Conservation (phyloP, 23 tunicate species). For the Styela clava region DNA sequence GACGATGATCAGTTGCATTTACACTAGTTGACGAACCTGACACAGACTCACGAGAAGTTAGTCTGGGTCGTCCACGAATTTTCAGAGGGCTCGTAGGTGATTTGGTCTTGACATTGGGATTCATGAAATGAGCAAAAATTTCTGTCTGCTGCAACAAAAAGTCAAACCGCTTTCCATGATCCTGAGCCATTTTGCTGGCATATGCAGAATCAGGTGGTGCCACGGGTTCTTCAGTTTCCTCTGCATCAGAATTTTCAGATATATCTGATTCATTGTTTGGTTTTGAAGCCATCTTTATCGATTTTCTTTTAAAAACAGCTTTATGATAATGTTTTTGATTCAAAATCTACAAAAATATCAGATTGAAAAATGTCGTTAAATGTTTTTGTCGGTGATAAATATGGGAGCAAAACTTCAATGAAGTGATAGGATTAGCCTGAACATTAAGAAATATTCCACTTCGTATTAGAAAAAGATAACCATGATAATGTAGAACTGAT, state of each 20-base stretch:
- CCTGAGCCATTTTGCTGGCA: constrained; percentile 51
- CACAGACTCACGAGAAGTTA: constrained; percentile 47
- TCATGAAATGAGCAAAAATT: constrained; percentile 94
- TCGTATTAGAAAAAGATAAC: too few species aligned
- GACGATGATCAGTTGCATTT: constrained; percentile 52
- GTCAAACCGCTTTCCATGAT: constrained; percentile 89
- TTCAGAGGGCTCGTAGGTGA: constrained; percentile 91
- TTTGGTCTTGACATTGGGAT: constrained; percentile 81
- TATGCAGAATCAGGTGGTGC: constrained; percentile 20
- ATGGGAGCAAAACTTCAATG: too few species aligned
- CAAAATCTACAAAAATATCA: too few species aligned
- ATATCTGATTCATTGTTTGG: not conserved
- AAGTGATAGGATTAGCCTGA: too few species aligned
- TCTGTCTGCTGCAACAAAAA: constrained; percentile 87
- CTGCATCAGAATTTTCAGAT: not conserved
- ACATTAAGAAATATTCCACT: too few species aligned
- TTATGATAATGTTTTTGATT: too few species aligned
- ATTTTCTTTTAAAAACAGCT: too few species aligned
- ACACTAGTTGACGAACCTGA: not conserved
- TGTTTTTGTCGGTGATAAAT: too few species aligned
- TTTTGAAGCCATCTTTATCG: not conserved
- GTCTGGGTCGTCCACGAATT: constrained; percentile 83
- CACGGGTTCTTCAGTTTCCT: not conserved
- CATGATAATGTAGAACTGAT: too few species aligned
- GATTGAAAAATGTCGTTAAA: too few species aligned